These are phyloP conservation scores for Pipra filicauda DNA, from an alignment of 2,113 vertebrate species.

Conservation along the genomic window DNA sequence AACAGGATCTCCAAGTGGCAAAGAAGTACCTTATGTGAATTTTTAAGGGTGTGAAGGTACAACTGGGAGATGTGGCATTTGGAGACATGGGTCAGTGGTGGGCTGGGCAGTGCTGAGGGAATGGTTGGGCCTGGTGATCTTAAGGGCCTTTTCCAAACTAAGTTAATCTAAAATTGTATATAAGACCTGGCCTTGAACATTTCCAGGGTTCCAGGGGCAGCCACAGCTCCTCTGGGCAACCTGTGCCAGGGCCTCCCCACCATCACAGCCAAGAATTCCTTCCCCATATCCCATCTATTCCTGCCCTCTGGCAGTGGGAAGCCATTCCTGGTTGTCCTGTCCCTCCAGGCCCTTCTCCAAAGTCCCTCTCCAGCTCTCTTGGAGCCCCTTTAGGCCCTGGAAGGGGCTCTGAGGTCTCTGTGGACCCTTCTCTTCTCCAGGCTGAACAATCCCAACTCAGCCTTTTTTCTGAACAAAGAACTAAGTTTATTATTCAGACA, in stretches of 20 bases:
- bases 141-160: neutral
- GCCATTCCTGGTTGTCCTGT: neutral
- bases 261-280: neutral
- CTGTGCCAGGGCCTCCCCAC: neutral
- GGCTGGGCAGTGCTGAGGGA: neutral
- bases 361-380: neutral
- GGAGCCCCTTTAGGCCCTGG: neutral
- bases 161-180: neutral
- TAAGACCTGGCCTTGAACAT: neutral
- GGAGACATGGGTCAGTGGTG: neutral
- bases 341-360: neutral
- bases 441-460: neutral
- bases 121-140: neutral
- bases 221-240: neutral
- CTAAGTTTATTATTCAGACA: neutral
- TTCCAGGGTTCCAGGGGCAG: neutral
- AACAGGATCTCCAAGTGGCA: neutral
- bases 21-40: neutral
- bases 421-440: neutral
- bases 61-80: neutral
- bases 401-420: neutral
- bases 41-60: neutral
- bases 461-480: neutral
- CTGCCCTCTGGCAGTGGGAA: neutral
- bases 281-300: rapidly evolving